phyloP scores from a whole-genome alignment of 2,888 invertebrate genomes.

The Chironomus tentans region DNA sequence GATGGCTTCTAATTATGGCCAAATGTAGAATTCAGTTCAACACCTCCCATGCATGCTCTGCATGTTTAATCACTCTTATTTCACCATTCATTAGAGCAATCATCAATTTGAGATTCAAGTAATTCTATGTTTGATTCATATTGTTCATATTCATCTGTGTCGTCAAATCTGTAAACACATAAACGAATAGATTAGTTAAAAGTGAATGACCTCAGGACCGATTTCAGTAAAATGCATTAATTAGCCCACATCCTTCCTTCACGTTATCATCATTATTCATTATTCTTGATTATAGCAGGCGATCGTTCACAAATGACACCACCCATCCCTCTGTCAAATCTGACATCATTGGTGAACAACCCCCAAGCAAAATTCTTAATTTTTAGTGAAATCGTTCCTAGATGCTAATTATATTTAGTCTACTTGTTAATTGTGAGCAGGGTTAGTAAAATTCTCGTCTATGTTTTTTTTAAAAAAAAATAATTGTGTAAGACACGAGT shows the following conservation, averaged over 20 bases:
- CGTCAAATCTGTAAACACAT: constrained; percentile 15
- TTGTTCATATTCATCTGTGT: constrained; percentile 16
- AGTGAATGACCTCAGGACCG: background rate
- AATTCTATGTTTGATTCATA: constrained; percentile 16
- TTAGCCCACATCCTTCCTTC: no score
- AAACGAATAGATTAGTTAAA: background rate
- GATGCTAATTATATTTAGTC: background rate
- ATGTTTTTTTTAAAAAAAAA: no score
- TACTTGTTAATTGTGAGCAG: no score
- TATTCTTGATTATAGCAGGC: no score
- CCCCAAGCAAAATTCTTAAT: background rate
- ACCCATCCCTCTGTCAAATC: no score
- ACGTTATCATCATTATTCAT: no score
- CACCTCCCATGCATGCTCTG: no score
- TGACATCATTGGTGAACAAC: no score
- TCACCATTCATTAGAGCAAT: constrained; percentile 19
- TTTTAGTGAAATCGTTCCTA: background rate
- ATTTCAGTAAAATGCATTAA: background rate
- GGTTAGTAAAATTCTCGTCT: no score
- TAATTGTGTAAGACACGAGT: no score
- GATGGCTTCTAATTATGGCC: background rate
- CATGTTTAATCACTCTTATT: no score
- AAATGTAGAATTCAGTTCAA: background rate
- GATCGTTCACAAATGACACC: no score
- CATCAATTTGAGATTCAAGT: constrained; percentile 17